Evolutionary conservation across 2,113 vertebrate species (phyloP), one percentile per base, ranked within the genome.

Genomic region (Puma concolor): DNA sequence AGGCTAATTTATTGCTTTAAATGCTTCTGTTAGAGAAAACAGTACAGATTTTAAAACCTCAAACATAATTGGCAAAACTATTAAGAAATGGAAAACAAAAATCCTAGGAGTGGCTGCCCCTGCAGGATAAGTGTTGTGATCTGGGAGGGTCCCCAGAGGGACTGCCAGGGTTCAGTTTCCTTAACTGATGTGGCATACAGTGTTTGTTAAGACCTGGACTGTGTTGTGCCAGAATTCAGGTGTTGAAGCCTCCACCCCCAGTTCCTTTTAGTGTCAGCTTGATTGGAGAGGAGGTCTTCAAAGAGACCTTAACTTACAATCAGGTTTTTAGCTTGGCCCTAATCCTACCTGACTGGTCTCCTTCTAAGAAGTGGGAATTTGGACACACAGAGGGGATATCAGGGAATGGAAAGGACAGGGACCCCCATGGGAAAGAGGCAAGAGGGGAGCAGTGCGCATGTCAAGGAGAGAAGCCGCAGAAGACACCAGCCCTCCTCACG

Each of bases 1-100:
- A 86, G 80, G 66, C 12, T 95, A 29, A 86, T 69, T 63, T 44
- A 77, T 77, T 95, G 60, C 86, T 89, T 80, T 77, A 31, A 74
- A n/a, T 91, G 67, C 16, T 54, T 83, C 21, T 71, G 6, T 54
- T 72, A 44, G 25, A 15, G 69, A 54, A 74, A n/a, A 25, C 48
- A 31, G 31, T 23, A 50, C 91, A 27, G 27, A 25, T 66, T 82
- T 67, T 27, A 66, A 88, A 72, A 38, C 14, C 23, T 89, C 1
- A n/a, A 90, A 54, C 12, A n/a, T 8, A 88, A 19, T 57, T 97
- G 74, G 15, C 71, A 86, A 96, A 80, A 36, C 29, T 71, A 17
- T 79, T 27, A 38, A 88, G 52, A 81, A 54, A 83, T 95, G 21
- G 29, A 48, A 67, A 92, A 66, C 57, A n/a, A 76, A 81, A 91